Evolutionary conservation across 2,113 vertebrate species (phyloP), one percentile per base, ranked within the genome.

Genomic region (Rutilus rutilus): DNA sequence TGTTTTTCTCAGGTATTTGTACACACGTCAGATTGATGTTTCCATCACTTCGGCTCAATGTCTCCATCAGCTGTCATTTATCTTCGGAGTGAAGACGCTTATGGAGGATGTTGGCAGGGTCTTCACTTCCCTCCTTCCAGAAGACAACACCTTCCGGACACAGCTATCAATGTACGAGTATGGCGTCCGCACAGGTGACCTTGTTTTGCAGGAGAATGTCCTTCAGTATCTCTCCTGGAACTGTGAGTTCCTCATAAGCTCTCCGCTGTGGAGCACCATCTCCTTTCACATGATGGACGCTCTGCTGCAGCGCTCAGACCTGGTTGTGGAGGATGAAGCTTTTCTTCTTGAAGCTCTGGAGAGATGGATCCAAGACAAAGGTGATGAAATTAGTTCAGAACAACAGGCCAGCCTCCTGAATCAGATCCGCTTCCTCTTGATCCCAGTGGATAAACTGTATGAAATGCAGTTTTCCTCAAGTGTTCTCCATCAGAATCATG

Each of bases 211-310:
- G 86, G 93, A 93, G 52, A 92, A 91, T 82, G 95, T 95, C 23
- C 4, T 94, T 19, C 93, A 91, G 76, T 96, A 91, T 86, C 76
- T 96, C 78, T 92, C 93, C 81, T 95, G 95, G 94, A 96, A 96
- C 89, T 94, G 82, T 45, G 82, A 94, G 79, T 90, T 89, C 15
- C 89, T 95, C 50, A 89, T 89, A 45, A 30, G 0, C 3, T 93
- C 93, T 30, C 86, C 91, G 1, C 87, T 88, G 42, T 95, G 95
- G 95, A 82, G 71, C 6, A 1, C 33, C 4, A 19, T 93, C 23
- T 62, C 92, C 0, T 19, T 62, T 11, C 10, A 87, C 9, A n/a
- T 93, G 78, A 86, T 95, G 5, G 23, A 74, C 0, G 79, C 69
- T 8, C 92, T 96, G 67, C 91, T 96, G 5, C 47, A 57, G 36